Conservation (phyloP, 64 coral and sea anemone genomes). For the Acropora tenuis region DNA sequence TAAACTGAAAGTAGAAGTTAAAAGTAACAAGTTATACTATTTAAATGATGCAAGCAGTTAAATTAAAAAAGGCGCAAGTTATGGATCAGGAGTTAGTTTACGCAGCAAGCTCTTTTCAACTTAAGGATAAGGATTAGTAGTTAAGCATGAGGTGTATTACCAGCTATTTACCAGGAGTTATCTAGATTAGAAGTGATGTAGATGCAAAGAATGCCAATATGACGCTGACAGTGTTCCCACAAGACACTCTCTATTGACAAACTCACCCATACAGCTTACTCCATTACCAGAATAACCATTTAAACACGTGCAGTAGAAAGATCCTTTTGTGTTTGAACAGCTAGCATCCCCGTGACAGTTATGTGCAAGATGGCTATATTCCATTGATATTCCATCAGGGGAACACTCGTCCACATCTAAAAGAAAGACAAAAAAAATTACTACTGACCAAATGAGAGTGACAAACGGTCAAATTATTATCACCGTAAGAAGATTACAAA, state of each 20-base stretch:
- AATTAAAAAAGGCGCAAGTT: too few species aligned
- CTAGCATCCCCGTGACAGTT: slow-evolving; percentile 67
- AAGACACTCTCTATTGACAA: neutral
- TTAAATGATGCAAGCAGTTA: too few species aligned
- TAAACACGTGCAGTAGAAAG: slow-evolving; percentile 59
- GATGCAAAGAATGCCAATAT: neutral
- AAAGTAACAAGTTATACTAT: too few species aligned
- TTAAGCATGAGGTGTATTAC: too few species aligned
- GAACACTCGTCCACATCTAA: slow-evolving; percentile 76
- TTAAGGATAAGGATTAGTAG: too few species aligned
- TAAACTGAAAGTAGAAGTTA: too few species aligned
- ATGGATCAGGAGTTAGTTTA: neutral
- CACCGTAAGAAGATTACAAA: too few species aligned
- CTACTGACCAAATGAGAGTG: too few species aligned
- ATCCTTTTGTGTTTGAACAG: slow-evolving; percentile 70
- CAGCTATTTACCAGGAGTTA: too few species aligned
- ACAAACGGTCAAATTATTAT: too few species aligned
- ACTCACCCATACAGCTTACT: slow-evolving; percentile 29
- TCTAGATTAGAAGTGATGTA: too few species aligned
- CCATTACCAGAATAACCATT: slow-evolving; percentile 71
- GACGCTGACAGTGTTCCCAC: neutral
- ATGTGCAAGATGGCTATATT: slow-evolving; percentile 61
- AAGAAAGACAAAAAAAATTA: neutral
- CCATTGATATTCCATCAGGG: slow-evolving; percentile 20
- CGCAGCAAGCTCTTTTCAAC: neutral